phyloP scores from a whole-genome alignment of 2,888 invertebrate species.

The Thecophora atra region DNA sequence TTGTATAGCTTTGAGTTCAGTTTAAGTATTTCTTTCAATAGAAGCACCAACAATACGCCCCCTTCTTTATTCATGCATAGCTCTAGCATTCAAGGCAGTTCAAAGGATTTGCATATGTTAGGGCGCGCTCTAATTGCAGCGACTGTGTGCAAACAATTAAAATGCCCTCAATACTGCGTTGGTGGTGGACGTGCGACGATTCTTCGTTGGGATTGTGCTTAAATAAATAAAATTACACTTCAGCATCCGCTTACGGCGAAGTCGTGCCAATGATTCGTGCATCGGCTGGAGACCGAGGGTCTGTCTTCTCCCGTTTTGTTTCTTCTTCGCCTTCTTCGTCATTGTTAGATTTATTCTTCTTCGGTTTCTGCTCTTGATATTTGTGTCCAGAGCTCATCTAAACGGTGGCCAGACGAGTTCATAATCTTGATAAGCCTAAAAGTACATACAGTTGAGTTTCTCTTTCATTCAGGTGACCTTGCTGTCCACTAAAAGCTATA shows the following conservation, averaged over 20 bases:
- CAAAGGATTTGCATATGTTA: slow-evolving; percentile 25
- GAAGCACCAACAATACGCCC: slow-evolving; percentile 10
- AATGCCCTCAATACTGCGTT: slow-evolving; percentile 29
- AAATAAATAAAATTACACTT: slow-evolving; percentile 35
- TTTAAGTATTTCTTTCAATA: not conserved
- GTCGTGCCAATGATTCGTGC: slow-evolving; percentile 31
- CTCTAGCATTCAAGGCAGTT: not conserved
- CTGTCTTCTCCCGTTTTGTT: not conserved
- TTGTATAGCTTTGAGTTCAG: slow-evolving; percentile 1
- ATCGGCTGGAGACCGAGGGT: slow-evolving; percentile 13
- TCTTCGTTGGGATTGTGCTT: slow-evolving; percentile 3
- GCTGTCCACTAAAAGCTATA: not conserved
- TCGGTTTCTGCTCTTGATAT: slow-evolving; percentile 4
- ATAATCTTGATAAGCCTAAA: not conserved
- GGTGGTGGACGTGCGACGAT: not conserved
- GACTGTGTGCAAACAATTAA: slow-evolving; percentile 31
- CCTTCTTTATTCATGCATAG: not conserved
- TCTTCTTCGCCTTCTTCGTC: not conserved
- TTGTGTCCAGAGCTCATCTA: slow-evolving; percentile 18
- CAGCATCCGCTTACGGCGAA: slow-evolving; percentile 24
- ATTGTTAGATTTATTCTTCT: not conserved
- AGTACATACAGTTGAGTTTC: not conserved
- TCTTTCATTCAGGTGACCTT: not conserved
- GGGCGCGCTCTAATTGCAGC: slow-evolving; percentile 32
- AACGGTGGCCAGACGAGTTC: not conserved